phyloP scores from a whole-genome alignment of 1,140 invertebrate species.

The Helicoverpa zea region DNA sequence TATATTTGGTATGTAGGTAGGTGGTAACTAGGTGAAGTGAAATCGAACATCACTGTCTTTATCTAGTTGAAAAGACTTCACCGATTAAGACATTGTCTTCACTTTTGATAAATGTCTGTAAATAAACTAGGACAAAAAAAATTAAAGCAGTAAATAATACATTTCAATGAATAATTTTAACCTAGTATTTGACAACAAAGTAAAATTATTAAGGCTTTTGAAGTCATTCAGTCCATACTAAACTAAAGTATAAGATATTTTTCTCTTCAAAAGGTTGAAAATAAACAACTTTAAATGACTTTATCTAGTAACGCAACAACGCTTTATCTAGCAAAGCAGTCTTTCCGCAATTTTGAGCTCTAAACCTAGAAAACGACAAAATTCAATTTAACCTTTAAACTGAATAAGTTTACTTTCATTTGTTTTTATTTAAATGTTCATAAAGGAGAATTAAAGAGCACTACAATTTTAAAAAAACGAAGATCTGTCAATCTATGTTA shows the following conservation, averaged over 20 bases:
- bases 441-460: no score
- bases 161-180: conserved; percentile 3
- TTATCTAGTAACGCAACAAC: neutral
- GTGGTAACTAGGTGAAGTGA: no score
- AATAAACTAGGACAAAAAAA: no score
- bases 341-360: neutral
- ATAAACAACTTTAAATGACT: conserved; percentile 5
- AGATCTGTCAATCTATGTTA: no score
- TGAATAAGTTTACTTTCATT: neutral
- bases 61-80: no score
- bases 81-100: no score
- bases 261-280: neutral
- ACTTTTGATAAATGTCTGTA: no score
- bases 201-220: neutral
- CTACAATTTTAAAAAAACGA: no score
- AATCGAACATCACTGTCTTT: no score
- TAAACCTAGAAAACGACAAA: neutral
- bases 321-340: no score
- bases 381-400: neutral
- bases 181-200: neutral
- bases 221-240: neutral
- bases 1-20: no score
- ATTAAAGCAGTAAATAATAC: neutral
- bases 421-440: neutral
- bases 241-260: neutral